phyloP scores from a whole-genome alignment of 2,113 vertebrate genomes.

The Phalacrocorax pelagicus region DNA sequence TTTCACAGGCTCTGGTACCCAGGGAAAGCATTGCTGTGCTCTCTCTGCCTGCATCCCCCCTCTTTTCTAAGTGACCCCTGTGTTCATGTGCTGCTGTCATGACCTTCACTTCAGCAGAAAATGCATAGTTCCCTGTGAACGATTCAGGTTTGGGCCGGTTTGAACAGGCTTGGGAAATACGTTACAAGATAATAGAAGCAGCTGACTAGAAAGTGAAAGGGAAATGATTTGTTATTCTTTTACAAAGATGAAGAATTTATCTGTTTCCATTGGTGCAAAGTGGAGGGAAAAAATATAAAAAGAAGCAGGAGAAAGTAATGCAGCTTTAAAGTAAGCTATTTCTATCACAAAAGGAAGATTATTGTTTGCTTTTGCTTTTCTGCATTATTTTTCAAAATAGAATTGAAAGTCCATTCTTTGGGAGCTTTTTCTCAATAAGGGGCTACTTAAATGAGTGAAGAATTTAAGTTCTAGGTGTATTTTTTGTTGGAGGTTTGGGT shows the following conservation, averaged over 20 bases:
- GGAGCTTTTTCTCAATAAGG: neutral
- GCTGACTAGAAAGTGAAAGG: neutral
- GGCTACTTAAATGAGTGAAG: neutral
- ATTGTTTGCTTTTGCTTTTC: conserved; percentile 2
- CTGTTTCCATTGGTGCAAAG: neutral
- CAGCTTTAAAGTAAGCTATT: conserved; percentile 19
- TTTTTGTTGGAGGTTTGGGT: neutral
- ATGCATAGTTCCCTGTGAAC: neutral
- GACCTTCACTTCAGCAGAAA: neutral
- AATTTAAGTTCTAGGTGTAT: neutral
- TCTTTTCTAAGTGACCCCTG: neutral
- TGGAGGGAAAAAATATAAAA: neutral
- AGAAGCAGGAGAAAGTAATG: neutral
- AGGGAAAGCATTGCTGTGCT: neutral
- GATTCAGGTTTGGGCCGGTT: neutral
- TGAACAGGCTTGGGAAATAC: neutral
- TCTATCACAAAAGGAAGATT: neutral
- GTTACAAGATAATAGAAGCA: neutral
- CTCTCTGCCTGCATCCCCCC: neutral
- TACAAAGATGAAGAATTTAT: neutral
- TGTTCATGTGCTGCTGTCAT: neutral
- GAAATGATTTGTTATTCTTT: neutral
- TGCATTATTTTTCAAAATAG: neutral
- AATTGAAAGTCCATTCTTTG: neutral
- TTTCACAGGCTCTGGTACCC: neutral